phyloP scores from a whole-genome alignment of 2,113 vertebrate species.

The Lanius ludovicianus region DNA sequence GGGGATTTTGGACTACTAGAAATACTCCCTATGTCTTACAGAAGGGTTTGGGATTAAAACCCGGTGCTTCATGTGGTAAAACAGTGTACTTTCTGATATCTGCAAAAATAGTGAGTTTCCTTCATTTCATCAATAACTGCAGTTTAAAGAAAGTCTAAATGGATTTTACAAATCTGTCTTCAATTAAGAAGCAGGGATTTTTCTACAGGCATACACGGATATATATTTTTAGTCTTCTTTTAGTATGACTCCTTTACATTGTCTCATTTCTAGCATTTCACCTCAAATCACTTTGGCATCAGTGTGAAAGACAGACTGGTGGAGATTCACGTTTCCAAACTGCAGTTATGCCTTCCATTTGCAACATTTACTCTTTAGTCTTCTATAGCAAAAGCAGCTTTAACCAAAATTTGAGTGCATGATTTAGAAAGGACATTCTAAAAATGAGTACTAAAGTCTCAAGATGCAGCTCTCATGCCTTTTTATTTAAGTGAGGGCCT shows the following conservation, averaged over 20 bases:
- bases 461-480: neutral
- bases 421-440: neutral
- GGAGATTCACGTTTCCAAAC: neutral
- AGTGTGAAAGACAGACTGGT: neutral
- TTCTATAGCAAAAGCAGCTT: constrained; percentile 39
- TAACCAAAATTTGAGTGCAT: constrained; percentile 22
- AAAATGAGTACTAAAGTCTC: neutral
- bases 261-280: neutral
- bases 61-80: constrained; percentile 48
- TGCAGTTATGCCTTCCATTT: constrained; percentile 5
- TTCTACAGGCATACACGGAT: constrained; percentile 20
- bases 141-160: neutral
- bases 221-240: neutral
- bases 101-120: neutral
- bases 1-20: constrained; percentile 14
- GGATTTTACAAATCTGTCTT: constrained; percentile 11
- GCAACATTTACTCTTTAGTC: neutral
- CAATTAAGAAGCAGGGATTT: constrained; percentile 56
- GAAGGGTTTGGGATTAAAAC: constrained; percentile 33
- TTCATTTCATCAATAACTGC: constrained; percentile 33
- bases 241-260: constrained; percentile 1
- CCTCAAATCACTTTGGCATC: constrained; percentile 15
- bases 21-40: constrained; percentile 24
- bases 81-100: neutral
- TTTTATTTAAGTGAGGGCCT: neutral